Evolutionary conservation across 1,140 invertebrate genomes (phyloP).

Genomic region (Whitmania pigra): DNA sequence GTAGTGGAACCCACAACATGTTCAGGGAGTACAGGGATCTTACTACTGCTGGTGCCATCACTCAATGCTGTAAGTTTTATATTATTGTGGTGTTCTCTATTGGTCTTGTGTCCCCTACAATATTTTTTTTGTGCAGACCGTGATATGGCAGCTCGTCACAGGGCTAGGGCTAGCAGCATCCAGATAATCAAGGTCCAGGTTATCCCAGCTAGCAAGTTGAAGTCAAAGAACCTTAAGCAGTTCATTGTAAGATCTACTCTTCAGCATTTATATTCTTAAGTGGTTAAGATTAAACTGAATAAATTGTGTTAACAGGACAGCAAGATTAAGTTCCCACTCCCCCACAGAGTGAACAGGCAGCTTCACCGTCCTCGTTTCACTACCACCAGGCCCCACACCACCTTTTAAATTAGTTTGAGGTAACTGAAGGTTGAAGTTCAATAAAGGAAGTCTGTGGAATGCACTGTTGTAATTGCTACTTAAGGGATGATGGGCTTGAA

Average conservation of each 20-base stretch:
- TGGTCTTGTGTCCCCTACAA: background rate
- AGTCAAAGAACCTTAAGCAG: slow-evolving; percentile 87
- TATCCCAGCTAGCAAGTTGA: slow-evolving; percentile 71
- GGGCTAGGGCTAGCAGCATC: slow-evolving; percentile 90
- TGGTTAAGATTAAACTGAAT: background rate
- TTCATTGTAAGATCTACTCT: slow-evolving; percentile 61
- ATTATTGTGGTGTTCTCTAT: slow-evolving; percentile 3
- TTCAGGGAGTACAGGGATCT: slow-evolving; percentile 97
- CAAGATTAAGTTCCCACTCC: slow-evolving; percentile 87
- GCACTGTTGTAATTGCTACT: background rate
- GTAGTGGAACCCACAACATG: slow-evolving; percentile 99
- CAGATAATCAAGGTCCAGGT: slow-evolving; percentile 93
- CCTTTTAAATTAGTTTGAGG: slow-evolving; percentile 28
- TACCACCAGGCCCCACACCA: slow-evolving; percentile 74
- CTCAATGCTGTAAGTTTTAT: slow-evolving; percentile 65
- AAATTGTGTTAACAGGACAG: slow-evolving; percentile 48
- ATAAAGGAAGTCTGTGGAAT: background rate
- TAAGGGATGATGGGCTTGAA: too few species aligned
- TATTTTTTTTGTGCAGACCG: slow-evolving; percentile 48
- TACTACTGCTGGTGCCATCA: slow-evolving; percentile 84
- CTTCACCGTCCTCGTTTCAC: slow-evolving; percentile 48
- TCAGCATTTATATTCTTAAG: background rate
- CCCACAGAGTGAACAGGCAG: slow-evolving; percentile 67
- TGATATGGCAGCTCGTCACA: slow-evolving; percentile 96
- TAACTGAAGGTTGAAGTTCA: background rate